A percentile compares a stretch with the other conserved stretches of the same genome.
Conservation (phyloP, 2,113 vertebrate genomes). For the Daubentonia madagascariensis region DNA sequence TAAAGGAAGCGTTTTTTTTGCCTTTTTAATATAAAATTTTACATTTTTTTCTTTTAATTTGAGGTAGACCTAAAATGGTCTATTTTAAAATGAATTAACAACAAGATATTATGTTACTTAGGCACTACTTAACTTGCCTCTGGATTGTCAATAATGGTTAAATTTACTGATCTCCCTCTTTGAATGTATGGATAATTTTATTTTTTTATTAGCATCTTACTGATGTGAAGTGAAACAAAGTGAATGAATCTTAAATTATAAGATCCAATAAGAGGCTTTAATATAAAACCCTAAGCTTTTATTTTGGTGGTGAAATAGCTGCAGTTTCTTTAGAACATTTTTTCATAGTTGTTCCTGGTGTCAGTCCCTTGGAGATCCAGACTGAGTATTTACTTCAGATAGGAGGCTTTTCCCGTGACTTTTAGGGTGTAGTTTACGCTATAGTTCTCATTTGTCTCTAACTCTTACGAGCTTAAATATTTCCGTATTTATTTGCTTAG, state of each 20-base stretch:
- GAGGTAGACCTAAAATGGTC: not conserved
- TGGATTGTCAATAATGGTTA: not conserved
- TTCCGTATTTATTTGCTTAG: not conserved
- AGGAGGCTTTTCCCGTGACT: not conserved
- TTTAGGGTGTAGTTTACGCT: not conserved
- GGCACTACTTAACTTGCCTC: not conserved
- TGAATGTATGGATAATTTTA: not conserved
- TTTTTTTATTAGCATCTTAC: not conserved
- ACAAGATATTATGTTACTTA: not conserved
- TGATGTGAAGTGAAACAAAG: not conserved
- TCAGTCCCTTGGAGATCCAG: not conserved
- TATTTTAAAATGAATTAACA: not conserved
- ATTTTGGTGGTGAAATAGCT: not conserved
- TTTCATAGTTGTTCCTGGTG: not conserved
- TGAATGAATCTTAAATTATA: not conserved
- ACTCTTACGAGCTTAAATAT: not conserved
- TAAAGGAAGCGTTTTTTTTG: not conserved
- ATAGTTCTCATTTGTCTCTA: not conserved
- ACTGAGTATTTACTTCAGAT: not conserved
- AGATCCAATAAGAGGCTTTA: not conserved
- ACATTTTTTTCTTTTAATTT: slow-evolving; percentile 17
- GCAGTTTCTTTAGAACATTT: not conserved
- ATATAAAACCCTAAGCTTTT: not conserved
- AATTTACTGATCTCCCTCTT: not conserved
- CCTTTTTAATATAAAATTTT: slow-evolving; percentile 10